Evolutionary conservation across 30 jellyfish, hydroid and myxozoan species (phyloP).

Genomic region (Calvadosia cruxmelitensis): DNA sequence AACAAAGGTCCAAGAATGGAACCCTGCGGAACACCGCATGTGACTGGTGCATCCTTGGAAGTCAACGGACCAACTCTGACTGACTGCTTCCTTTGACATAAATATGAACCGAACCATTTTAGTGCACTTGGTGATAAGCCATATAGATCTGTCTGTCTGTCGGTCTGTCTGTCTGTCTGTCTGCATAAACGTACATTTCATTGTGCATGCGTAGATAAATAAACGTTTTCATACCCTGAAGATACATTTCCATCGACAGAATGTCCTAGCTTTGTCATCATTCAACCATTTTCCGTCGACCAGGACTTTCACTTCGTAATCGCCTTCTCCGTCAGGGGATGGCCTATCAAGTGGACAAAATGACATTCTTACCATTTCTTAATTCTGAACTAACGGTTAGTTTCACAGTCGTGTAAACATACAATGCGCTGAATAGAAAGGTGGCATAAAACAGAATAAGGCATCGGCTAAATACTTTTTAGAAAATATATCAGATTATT

Average conservation of each 20-base stretch:
- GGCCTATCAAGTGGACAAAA: constrained; percentile 32
- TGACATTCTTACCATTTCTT: too few species aligned
- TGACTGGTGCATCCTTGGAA: too few species aligned
- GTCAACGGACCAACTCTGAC: too few species aligned
- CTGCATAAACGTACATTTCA: too few species aligned
- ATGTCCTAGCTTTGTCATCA: constrained; percentile 28
- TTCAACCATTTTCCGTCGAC: constrained; percentile 78
- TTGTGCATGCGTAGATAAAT: neutral
- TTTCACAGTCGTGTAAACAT: too few species aligned
- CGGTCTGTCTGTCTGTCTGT: too few species aligned
- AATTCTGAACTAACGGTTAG: too few species aligned
- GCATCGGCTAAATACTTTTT: neutral
- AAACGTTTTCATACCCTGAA: constrained; percentile 20
- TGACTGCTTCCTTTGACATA: neutral
- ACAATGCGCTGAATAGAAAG: too few species aligned
- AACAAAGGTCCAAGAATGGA: too few species aligned
- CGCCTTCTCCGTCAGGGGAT: constrained; percentile 38
- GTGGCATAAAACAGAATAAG: neutral
- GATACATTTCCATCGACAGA: constrained; percentile 27
- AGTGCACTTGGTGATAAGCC: neutral
- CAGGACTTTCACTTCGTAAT: constrained; percentile 40
- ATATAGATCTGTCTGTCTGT: too few species aligned
- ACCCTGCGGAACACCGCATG: too few species aligned
- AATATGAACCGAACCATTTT: neutral
- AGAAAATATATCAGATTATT: too few species aligned